Percentiles rank a stretch among this genome's conserved stretches.
Evolutionary conservation across 2,797 vertebrate genomes (phyloP).

Genomic region (Sciurus vulgaris): DNA sequence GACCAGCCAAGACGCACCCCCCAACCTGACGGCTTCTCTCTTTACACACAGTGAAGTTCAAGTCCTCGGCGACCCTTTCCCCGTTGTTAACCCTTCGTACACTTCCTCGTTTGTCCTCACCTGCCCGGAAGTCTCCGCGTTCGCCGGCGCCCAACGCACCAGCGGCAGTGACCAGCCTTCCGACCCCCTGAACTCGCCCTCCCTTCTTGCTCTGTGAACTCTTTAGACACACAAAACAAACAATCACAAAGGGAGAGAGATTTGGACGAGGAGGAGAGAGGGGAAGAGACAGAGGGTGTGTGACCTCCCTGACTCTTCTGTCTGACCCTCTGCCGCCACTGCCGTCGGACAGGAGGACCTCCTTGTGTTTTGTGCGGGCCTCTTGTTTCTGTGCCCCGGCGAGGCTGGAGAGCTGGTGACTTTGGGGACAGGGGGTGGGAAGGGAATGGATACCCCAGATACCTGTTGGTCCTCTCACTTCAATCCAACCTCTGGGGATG

Average conservation of each 20-base stretch:
- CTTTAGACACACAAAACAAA: conserved; percentile 74
- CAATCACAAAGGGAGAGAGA: conserved; percentile 60
- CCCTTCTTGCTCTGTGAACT: conserved; percentile 96
- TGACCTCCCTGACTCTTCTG: conserved; percentile 51
- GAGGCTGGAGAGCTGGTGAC: conserved; percentile 76
- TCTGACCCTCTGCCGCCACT: conserved; percentile 61
- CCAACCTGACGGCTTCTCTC: conserved; percentile 93
- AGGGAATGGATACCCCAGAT: conserved; percentile 6
- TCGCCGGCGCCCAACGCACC: conserved; percentile 96
- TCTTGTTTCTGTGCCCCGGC: conserved; percentile 59
- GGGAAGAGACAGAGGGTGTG: conserved; percentile 60
- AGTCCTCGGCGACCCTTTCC: conserved; percentile 92
- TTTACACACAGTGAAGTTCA: conserved; percentile 93
- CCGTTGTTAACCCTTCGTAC: conserved; percentile 96
- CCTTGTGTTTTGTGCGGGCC: conserved; percentile 52
- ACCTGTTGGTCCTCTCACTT: neutral
- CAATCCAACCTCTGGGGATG: neutral
- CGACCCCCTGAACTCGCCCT: conserved; percentile 98
- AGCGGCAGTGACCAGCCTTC: conserved; percentile 98
- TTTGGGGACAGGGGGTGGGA: conserved; percentile 63
- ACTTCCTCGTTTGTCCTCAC: conserved; percentile 99
- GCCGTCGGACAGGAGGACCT: conserved; percentile 61
- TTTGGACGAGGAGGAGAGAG: conserved; percentile 59
- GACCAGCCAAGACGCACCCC: conserved; percentile 94
- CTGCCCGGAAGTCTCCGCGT: conserved; percentile 98